Evolutionary conservation across 2,888 invertebrate genomes (phyloP).

Genomic region (Perizoma affinitatum): DNA sequence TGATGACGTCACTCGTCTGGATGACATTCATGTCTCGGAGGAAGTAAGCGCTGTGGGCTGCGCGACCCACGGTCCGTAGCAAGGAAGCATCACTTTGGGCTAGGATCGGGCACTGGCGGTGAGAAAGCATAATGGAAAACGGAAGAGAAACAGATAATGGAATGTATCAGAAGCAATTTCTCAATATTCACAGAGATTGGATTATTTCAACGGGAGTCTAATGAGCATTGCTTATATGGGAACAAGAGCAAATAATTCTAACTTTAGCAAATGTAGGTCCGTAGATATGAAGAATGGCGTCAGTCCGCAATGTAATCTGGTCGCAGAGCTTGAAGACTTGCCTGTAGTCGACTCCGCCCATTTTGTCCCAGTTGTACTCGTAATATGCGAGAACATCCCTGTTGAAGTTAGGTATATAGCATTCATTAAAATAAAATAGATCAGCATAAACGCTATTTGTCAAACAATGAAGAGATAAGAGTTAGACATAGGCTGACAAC

Average conservation of each 20-base stretch:
- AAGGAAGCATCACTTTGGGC: constrained; percentile 58
- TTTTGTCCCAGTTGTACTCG: constrained; percentile 68
- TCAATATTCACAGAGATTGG: too few species aligned
- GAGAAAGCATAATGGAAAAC: neutral
- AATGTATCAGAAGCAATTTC: too few species aligned
- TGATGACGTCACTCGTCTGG: constrained; percentile 58
- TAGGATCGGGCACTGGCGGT: constrained; percentile 64
- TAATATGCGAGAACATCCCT: constrained; percentile 65
- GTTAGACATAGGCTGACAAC: too few species aligned
- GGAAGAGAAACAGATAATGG: too few species aligned
- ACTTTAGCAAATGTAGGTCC: constrained; percentile 69
- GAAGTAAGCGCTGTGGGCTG: constrained; percentile 63
- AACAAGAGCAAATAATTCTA: neutral
- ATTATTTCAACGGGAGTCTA: too few species aligned
- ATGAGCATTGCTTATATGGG: too few species aligned
- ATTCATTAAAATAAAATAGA: too few species aligned
- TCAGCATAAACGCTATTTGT: too few species aligned
- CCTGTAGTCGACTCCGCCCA: constrained; percentile 66
- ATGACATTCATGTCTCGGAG: constrained; percentile 56
- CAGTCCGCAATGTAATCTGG: constrained; percentile 69
- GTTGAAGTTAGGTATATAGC: too few species aligned
- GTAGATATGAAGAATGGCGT: constrained; percentile 68
- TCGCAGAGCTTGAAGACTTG: constrained; percentile 67
- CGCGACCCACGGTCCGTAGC: constrained; percentile 65
- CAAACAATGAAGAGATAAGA: too few species aligned